phyloP scores from a whole-genome alignment of 2,113 vertebrate species.

The Myotis brandtii region DNA sequence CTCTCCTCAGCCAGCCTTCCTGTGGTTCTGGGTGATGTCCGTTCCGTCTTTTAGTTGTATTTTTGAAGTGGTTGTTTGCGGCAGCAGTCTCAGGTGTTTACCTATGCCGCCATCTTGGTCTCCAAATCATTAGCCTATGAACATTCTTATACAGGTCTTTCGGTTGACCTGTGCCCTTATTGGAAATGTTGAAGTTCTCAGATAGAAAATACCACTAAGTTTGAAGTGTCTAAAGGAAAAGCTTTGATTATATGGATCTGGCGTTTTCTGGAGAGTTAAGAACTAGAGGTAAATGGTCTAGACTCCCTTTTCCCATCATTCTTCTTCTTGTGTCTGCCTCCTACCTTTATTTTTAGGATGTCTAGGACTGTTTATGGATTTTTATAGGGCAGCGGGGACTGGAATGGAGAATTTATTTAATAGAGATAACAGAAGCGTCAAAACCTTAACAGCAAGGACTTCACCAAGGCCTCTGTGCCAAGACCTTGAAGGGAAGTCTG shows the following conservation, averaged over 20 bases:
- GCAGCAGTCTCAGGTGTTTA: too few relatives aligned
- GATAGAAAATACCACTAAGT: background rate
- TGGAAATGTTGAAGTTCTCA: background rate
- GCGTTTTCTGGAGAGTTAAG: constrained; percentile 13
- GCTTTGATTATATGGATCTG: background rate
- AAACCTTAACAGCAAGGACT: background rate
- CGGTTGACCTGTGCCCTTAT: background rate
- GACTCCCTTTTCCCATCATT: background rate
- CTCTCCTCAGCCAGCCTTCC: too few relatives aligned
- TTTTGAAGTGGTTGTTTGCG: too few relatives aligned
- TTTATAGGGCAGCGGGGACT: background rate
- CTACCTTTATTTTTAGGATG: background rate
- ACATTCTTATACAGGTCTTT: background rate
- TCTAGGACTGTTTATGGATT: background rate
- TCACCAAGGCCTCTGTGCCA: background rate
- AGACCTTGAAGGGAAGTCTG: background rate
- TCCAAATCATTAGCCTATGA: too few relatives aligned
- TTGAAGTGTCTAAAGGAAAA: background rate
- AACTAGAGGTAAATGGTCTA: background rate
- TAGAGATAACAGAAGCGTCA: background rate
- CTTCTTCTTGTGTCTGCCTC: background rate
- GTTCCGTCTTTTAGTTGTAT: too few relatives aligned
- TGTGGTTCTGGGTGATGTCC: too few relatives aligned
- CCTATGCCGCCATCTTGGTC: too few relatives aligned
- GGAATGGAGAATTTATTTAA: background rate